Base-by-base conservation (phyloP, 1,140 invertebrate genomes). In the Zaprionus ghesquierei region DNA sequence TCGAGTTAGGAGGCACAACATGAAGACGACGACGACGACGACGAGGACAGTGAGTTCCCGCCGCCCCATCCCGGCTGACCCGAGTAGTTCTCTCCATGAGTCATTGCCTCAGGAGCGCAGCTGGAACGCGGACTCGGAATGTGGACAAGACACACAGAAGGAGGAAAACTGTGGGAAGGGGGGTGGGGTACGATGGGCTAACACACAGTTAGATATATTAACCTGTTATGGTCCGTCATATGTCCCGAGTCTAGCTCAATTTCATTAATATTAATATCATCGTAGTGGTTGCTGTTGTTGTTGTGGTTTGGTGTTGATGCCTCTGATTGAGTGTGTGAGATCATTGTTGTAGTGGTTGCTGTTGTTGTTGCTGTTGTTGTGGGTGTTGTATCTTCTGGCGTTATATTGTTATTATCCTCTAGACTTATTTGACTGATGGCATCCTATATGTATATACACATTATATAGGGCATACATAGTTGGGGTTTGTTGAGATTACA, bases 321-420 rank as follows among this genome's bases (percentile, higher is more conserved):
- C 59, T 70, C 74, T 50, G 73, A 79, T 49, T 72, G 62, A 62
- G 58, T 68, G 35, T 63, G 62, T 72, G 76, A 79, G 73, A 73
- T 79, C 59, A 56, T 61, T 65, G 61, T 9, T 49, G n/a, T 46
- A 56, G 23, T 58, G 58, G 27, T 44, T 56, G 61, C 46, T 65
- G 75, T 44, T 68, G 78, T 66, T 41, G 65, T 62, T n/a, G 50
- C 20, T 53, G 55, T 22, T 31, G 77, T 15, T 41, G 66, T 61
- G 25, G 59, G 25, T 20, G 66, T n/a, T 12, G 33, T 50, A 59
- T 23, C 33, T 27, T 15, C 51, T 54, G 68, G 38, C 35, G 49
- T 61, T 18, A 59, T 35, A 79, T 80, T 81, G 44, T 74, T 79
- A 84, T 89, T 90, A 46, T 89, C 85, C 68, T 80, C 72, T 69